Evolutionary conservation across 1,140 invertebrate species (phyloP).

Genomic region (Rhagoletis pomonella): DNA sequence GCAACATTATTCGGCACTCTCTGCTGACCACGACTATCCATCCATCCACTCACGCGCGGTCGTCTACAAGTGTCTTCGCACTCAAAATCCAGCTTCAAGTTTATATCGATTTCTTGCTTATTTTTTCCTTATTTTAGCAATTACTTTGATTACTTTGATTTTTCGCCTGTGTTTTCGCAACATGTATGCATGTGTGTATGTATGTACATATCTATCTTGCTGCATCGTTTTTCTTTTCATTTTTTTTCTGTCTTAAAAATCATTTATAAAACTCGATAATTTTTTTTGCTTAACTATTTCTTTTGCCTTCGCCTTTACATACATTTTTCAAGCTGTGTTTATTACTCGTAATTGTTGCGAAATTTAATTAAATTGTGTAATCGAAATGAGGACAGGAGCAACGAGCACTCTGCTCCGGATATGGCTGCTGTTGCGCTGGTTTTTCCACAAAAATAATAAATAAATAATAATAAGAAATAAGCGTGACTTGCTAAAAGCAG

Average conservation of each 20-base stretch:
- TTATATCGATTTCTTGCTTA: constrained; percentile 27
- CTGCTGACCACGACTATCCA: background rate
- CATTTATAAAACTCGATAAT: constrained; percentile 38
- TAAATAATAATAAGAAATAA: background rate
- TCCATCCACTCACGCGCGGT: constrained; percentile 10
- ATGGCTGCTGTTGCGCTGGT: background rate
- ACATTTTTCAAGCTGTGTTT: constrained; percentile 30
- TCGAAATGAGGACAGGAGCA: constrained; percentile 48
- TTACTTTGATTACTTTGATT: constrained; percentile 32
- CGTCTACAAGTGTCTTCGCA: constrained; percentile 27
- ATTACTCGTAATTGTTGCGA: constrained; percentile 21
- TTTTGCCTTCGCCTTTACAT: constrained; percentile 4
- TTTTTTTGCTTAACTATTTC: background rate
- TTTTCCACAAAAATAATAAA: constrained; percentile 2
- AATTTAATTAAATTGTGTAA: constrained; percentile 52
- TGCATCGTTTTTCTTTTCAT: background rate
- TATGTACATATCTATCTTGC: background rate
- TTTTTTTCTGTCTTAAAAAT: background rate
- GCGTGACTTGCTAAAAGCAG: too few species aligned
- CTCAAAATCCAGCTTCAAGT: constrained; percentile 47
- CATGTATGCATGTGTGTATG: too few species aligned
- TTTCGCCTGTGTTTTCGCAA: constrained; percentile 24
- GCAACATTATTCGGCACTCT: constrained; percentile 23
- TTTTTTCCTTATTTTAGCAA: background rate
- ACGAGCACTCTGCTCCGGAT: constrained; percentile 26